Evolutionary conservation across 92 coral and sea anemone species (phyloP).

Genomic region (Palythoa caribaeorum): DNA sequence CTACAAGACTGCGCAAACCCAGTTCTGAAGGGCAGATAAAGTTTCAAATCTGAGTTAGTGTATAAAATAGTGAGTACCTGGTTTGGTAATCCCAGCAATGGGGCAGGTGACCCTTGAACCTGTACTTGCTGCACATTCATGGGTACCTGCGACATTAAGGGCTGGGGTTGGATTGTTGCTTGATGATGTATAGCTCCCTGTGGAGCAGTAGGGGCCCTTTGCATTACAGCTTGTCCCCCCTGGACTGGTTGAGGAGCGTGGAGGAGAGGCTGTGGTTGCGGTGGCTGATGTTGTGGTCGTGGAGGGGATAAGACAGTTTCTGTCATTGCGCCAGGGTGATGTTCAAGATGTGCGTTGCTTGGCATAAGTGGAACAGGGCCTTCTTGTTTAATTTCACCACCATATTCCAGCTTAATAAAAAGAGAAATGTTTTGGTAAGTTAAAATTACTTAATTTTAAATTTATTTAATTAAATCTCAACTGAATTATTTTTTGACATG

Average conservation of each 20-base stretch:
- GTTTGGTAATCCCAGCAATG: slow-evolving; percentile 22
- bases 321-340: slow-evolving; percentile 30
- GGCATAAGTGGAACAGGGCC: slow-evolving; percentile 27
- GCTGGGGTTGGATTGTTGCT: slow-evolving; percentile 49
- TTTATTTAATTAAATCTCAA: no score
- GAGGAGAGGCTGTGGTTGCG: slow-evolving; percentile 35
- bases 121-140: slow-evolving; percentile 19
- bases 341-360: background rate
- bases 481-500: no score
- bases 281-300: slow-evolving; percentile 29
- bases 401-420: background rate
- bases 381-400: slow-evolving; percentile 3
- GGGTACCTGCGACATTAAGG: slow-evolving; percentile 49
- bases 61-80: slow-evolving; percentile 22
- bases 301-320: slow-evolving; percentile 48
- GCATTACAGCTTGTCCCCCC: slow-evolving; percentile 26
- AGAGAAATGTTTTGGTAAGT: background rate
- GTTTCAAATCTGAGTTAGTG: no score
- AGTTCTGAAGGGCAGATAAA: no score
- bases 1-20: no score
- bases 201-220: slow-evolving; percentile 26
- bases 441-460: background rate
- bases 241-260: slow-evolving; percentile 33
- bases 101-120: slow-evolving; percentile 10
- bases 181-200: slow-evolving; percentile 33